Evolutionary conservation across 2,888 invertebrate genomes (phyloP), one percentile per base, ranked within the genome.

Genomic region (Conus canariensis): DNA sequence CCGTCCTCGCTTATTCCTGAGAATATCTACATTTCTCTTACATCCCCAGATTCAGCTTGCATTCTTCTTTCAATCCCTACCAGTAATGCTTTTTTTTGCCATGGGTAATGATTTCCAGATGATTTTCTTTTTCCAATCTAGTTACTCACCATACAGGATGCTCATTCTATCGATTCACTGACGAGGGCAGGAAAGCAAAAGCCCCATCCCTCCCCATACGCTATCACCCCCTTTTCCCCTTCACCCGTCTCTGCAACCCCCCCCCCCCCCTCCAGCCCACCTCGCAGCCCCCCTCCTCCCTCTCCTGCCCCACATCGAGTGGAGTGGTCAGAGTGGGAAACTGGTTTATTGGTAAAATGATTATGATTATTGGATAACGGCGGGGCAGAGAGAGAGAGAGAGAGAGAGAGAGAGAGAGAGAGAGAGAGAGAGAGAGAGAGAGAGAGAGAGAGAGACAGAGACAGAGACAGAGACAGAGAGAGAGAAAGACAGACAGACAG

Each of bases 401-500:
- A 85, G 85, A 85, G 87, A 70, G 70, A 87, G 70, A 87, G 87
- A 70, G 87, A 87, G 87, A 87, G 70, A 87, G 87, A 87, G 87
- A 25, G 87, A 87, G 87, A 86, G 59, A 59, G 87, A 67, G 87
- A 67, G 70, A 67, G 87, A 67, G 67, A 87, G 87, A 87, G 70
- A 87, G 87, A 87, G 74, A 87, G 67, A 87, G 74, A 87, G 87
- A 87, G 74, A 87, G 74, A 87, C 9, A 87, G 87, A 87, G 87
- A 87, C 70, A 87, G 87, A 87, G 74, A 67, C 1, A 64, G 22
- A 22, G 70, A 70, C 19, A 70, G 70, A 87, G 74, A 87, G 87
- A 87, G 9, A 87, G 87, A 87, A 7, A 87, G 74, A 87, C 25
- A 67, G 87, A 87, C 19, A 87, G 87, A 70, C 3, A 70, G 70